phyloP scores from a whole-genome alignment of 2,797 vertebrate species.

The Nyctibius grandis region DNA sequence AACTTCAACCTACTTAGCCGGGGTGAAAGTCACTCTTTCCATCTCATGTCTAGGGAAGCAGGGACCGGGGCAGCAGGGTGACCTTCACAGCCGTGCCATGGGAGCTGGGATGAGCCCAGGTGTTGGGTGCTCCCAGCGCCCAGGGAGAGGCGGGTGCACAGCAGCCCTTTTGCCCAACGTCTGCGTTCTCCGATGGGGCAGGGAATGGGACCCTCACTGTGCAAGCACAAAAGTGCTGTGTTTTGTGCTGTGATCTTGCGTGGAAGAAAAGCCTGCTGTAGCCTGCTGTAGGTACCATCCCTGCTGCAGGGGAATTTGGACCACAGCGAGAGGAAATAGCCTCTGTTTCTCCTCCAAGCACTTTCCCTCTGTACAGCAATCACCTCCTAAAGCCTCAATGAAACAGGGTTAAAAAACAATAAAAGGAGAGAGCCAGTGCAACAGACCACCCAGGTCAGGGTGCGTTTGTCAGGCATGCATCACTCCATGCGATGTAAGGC shows the following conservation, averaged over 20 bases:
- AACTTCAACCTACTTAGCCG: not conserved
- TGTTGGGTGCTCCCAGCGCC: not conserved
- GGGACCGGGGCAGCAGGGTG: not conserved
- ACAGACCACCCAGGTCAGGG: constrained; percentile 57
- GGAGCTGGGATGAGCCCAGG: not conserved
- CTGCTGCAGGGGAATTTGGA: not conserved
- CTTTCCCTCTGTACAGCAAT: not conserved
- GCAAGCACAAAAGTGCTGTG: not conserved
- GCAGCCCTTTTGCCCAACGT: not conserved
- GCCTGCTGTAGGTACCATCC: not conserved
- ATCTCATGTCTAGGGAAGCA: fast-evolving
- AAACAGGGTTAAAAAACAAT: constrained; percentile 19
- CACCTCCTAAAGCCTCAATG: not conserved
- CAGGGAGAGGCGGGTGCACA: not conserved
- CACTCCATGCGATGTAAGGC: not conserved
- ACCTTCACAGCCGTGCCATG: fast-evolving
- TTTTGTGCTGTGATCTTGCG: not conserved
- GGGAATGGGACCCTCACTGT: not conserved
- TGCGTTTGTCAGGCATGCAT: not conserved
- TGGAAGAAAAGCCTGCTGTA: not conserved
- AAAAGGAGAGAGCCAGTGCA: not conserved
- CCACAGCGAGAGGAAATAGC: not conserved
- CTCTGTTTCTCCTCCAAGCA: not conserved
- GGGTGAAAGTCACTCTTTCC: not conserved
- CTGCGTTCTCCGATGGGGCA: fast-evolving